A percentile compares a stretch with the other conserved stretches of the same genome.
These are phyloP conservation scores for Thymelicus lineola DNA, from an alignment of 2,888 invertebrate species.

Conservation along the genomic window DNA sequence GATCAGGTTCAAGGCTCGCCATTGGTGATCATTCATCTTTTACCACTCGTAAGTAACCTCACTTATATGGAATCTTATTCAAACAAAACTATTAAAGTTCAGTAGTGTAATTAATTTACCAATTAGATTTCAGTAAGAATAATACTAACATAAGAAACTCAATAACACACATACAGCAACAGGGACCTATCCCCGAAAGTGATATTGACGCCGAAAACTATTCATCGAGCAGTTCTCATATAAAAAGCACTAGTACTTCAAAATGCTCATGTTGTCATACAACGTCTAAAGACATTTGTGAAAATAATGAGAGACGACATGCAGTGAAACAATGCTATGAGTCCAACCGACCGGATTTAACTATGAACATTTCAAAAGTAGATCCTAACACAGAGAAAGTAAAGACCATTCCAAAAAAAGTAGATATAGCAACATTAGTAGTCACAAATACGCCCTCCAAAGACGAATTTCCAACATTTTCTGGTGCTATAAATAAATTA, in stretches of 20 bases:
- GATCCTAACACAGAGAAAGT: constrained; percentile 54
- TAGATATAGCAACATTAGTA: constrained; percentile 64
- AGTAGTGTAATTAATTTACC: constrained; percentile 39
- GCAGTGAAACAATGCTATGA: constrained; percentile 67
- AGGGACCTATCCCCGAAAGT: constrained; percentile 46
- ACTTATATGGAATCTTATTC: background rate
- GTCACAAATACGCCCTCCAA: constrained; percentile 62
- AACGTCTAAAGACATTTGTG: constrained; percentile 47
- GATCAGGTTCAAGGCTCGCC: constrained; percentile 67
- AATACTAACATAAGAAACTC: constrained; percentile 54
- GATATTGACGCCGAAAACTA: constrained; percentile 51
- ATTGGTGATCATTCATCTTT: constrained; percentile 74
- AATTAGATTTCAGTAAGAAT: constrained; percentile 60
- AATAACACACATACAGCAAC: constrained; percentile 51
- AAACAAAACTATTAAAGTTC: background rate
- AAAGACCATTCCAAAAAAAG: constrained; percentile 55
- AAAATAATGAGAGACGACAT: constrained; percentile 55
- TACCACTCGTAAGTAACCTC: constrained; percentile 61
- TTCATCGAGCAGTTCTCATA: constrained; percentile 48
- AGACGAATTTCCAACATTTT: constrained; percentile 50
- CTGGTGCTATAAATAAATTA: constrained; percentile 56
- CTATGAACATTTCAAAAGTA: constrained; percentile 63
- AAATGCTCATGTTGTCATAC: constrained; percentile 55
- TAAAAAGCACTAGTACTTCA: constrained; percentile 46
- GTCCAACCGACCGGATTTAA: constrained; percentile 61